These are phyloP conservation scores for Eubasilissa splendida DNA, from an alignment of 2,888 invertebrate species.

Conservation along the genomic window DNA sequence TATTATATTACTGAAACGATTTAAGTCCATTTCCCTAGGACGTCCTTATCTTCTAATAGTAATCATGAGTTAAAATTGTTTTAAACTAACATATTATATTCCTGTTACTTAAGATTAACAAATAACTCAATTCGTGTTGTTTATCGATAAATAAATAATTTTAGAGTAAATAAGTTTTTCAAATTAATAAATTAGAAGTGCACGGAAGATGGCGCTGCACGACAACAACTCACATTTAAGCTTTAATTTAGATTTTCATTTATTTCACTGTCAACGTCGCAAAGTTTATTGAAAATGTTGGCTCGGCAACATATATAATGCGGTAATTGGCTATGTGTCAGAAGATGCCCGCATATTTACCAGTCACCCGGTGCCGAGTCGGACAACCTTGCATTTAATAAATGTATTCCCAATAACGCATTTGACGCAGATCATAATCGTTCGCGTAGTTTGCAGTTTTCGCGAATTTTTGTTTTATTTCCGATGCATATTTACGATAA, in stretches of 20 bases:
- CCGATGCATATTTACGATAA: neutral
- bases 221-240: neutral
- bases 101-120: too few relatives aligned
- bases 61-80: too few relatives aligned
- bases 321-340: slow-evolving; percentile 38
- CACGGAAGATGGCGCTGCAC: neutral
- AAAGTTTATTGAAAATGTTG: slow-evolving; percentile 13
- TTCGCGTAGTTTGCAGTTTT: slow-evolving; percentile 14
- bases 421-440: slow-evolving; percentile 24
- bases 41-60: too few relatives aligned
- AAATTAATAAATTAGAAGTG: neutral
- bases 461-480: slow-evolving; percentile 20
- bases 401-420: slow-evolving; percentile 14
- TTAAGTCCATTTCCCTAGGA: too few relatives aligned
- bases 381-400: neutral
- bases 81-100: too few relatives aligned
- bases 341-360: slow-evolving; percentile 28
- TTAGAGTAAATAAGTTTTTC: too few relatives aligned
- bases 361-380: slow-evolving; percentile 11
- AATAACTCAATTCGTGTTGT: too few relatives aligned
- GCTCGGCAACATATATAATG: slow-evolving; percentile 19
- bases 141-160: too few relatives aligned
- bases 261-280: slow-evolving; percentile 10
- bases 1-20: too few relatives aligned
- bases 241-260: slow-evolving; percentile 15